phyloP scores from a whole-genome alignment of 2,888 invertebrate genomes.

The Ennomos erosarius region DNA sequence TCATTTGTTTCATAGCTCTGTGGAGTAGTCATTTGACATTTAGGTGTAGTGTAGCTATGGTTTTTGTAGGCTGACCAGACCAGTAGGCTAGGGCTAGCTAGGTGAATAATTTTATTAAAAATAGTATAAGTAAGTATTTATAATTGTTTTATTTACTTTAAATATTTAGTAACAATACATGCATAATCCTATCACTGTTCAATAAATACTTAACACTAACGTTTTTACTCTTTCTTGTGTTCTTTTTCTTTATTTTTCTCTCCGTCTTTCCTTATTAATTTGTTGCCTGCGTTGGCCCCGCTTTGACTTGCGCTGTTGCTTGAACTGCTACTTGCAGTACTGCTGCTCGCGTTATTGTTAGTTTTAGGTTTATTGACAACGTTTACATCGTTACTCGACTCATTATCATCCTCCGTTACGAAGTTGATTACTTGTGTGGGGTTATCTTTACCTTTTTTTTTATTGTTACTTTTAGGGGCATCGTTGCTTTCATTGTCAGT shows the following conservation, averaged over 20 bases:
- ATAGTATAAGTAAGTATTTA: too few relatives aligned
- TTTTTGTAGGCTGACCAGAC: too few relatives aligned
- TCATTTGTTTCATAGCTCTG: too few relatives aligned
- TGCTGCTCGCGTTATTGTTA: slow-evolving; percentile 9
- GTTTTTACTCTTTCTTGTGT: background rate
- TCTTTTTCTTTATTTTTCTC: background rate
- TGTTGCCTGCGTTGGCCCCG: background rate
- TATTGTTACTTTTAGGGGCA: background rate
- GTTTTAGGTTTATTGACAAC: slow-evolving; percentile 2
- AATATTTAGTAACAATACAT: too few relatives aligned
- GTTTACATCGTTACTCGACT: slow-evolving; percentile 1
- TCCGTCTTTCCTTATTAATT: background rate
- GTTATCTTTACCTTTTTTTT: slow-evolving; percentile 12
- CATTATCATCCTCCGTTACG: slow-evolving; percentile 31
- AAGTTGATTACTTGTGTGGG: slow-evolving; percentile 38
- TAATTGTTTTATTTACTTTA: background rate
- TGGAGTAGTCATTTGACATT: too few relatives aligned
- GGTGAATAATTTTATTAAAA: too few relatives aligned
- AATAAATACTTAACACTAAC: background rate
- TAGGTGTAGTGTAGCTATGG: too few relatives aligned
- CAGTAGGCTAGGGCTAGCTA: too few relatives aligned
- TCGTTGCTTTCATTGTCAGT: slow-evolving; percentile 30
- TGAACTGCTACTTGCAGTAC: slow-evolving; percentile 1
- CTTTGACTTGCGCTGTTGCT: background rate
- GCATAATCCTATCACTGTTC: background rate